Evolutionary conservation across 1,140 invertebrate genomes (phyloP), one percentile per base, ranked within the genome.

Genomic region (Eueides isabella): DNA sequence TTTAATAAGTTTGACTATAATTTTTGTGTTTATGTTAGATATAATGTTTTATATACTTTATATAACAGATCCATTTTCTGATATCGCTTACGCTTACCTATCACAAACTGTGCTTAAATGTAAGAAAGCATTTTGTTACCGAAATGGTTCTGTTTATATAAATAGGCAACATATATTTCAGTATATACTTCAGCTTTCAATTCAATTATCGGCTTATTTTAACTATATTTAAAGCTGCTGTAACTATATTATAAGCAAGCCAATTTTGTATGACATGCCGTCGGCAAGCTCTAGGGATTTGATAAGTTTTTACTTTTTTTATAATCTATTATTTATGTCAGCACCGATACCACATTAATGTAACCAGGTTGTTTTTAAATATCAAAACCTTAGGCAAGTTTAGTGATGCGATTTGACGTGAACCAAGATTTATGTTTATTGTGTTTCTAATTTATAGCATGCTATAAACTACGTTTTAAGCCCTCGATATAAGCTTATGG

Each of bases 371-470:
- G 67, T 80, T 84, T 86, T 82, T 79, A 82, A 88, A 80, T 78
- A 79, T 76, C 75, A 72, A 19, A 81, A 79, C 66, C 76, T 55
- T 73, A 81, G 71, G 80, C 81, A 88, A 84, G 84, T 85, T 89
- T 86, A 85, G 86, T 88, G 82, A 90, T 90, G 82, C 80, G 83
- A 85, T 86, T 86, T 87, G 90, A 88, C 84, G 85, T 88, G 80
- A 76, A 76, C 71, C 70, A 74, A 92, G 88, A 92, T 92, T 92
- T 92, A 92, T 88, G 83, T 84, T 91, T 89, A 91, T 87, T 71
- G 83, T 83, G 71, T 76, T 79, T 85, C 82, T 90, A 88, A 92
- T 92, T 92, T 91, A 91, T 87, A 74, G 79, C 68, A 41, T 72
- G 84, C 72, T 80, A 80, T 92, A 92, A 91, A 91, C 79, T 85